Evolutionary conservation across 2,888 invertebrate genomes (phyloP).

Genomic region (Anticlea derivata): DNA sequence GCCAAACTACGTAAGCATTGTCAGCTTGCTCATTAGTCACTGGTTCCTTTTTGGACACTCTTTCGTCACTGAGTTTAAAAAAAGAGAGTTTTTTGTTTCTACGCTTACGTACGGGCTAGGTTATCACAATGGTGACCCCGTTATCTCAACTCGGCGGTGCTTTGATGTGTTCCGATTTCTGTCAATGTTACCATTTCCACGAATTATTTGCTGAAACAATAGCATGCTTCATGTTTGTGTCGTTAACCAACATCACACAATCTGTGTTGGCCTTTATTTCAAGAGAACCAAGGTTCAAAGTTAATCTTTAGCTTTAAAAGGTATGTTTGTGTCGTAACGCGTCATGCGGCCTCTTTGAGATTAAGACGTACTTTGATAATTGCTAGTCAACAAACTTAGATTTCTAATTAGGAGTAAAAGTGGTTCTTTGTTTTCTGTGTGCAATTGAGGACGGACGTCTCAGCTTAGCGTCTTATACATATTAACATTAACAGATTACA

Average conservation of each 20-base stretch:
- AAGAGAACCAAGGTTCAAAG: conserved; percentile 41
- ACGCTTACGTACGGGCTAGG: conserved; percentile 14
- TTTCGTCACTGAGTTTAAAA: no score
- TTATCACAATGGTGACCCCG: conserved; percentile 53
- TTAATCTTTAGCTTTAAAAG: conserved; percentile 23
- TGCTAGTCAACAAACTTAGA: conserved; percentile 71
- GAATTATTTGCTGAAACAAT: conserved; percentile 82
- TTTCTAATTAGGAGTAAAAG: conserved; percentile 64
- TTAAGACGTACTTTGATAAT: conserved; percentile 74
- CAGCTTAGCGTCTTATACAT: no score
- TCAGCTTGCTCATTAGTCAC: no score
- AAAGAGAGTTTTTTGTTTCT: conserved; percentile 6
- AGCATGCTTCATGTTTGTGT: conserved; percentile 67
- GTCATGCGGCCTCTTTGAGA: conserved; percentile 74
- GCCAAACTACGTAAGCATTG: no score
- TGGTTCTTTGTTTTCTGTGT: conserved; percentile 45
- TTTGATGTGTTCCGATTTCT: conserved; percentile 74
- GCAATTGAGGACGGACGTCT: conserved; percentile 44
- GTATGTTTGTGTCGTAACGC: conserved; percentile 50
- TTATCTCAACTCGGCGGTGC: conserved; percentile 55
- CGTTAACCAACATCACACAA: conserved; percentile 45
- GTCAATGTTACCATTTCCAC: conserved; percentile 71
- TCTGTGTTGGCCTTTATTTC: conserved; percentile 31
- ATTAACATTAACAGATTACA: no score
- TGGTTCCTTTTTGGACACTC: no score